These are phyloP conservation scores for Synanthedon tipuliformis DNA, from an alignment of 2,888 invertebrate species.

Conservation along the genomic window DNA sequence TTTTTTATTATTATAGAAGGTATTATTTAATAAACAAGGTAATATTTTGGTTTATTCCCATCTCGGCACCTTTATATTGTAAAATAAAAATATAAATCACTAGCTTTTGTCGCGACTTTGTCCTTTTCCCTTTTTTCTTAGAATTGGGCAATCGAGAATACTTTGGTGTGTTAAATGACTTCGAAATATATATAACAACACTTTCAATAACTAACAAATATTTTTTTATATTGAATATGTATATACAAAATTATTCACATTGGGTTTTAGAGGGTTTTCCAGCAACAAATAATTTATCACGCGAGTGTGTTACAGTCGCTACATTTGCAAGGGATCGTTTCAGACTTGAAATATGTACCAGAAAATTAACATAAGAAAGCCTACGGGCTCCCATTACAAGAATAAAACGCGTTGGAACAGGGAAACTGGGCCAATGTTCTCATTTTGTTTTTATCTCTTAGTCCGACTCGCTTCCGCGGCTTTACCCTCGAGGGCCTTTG, in stretches of 20 bases:
- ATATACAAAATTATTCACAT: not conserved
- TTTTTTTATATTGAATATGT: not conserved
- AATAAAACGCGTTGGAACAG: not conserved
- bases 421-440: constrained; percentile 4
- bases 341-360: not conserved
- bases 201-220: not conserved
- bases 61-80: too few relatives aligned
- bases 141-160: too few relatives aligned
- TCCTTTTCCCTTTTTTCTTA: too few relatives aligned
- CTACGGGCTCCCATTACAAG: constrained; percentile 1
- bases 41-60: too few relatives aligned
- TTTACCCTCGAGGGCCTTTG: not conserved
- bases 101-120: too few relatives aligned
- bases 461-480: not conserved
- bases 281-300: too few relatives aligned
- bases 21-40: too few relatives aligned
- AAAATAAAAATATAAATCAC: too few relatives aligned
- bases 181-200: not conserved
- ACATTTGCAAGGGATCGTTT: not conserved
- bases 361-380: constrained; percentile 13
- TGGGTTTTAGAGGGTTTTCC: too few relatives aligned
- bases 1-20: too few relatives aligned
- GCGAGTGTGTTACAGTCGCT: too few relatives aligned
- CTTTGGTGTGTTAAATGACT: too few relatives aligned
- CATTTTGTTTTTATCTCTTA: constrained; percentile 4